phyloP scores from a whole-genome alignment of 2,888 invertebrate genomes.

The Nineta flava region DNA sequence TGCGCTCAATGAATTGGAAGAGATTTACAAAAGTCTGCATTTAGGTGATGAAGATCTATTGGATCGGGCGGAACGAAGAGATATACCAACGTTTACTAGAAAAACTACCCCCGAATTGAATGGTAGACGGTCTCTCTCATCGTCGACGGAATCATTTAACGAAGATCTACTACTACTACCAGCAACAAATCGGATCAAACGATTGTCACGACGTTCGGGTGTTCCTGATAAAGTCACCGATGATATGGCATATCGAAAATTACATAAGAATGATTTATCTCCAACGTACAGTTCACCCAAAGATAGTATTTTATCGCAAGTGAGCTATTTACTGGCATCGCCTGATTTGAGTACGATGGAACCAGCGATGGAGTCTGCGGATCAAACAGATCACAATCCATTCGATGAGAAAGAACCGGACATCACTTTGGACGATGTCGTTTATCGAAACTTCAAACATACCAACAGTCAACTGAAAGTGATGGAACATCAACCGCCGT shows the following conservation, averaged over 20 bases:
- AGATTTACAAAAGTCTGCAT: slow-evolving; percentile 79
- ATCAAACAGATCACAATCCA: slow-evolving; percentile 30
- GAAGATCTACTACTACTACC: slow-evolving; percentile 12
- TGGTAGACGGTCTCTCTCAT: slow-evolving; percentile 13
- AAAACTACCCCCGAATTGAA: slow-evolving; percentile 21
- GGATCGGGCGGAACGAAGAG: slow-evolving; percentile 62
- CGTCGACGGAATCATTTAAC: slow-evolving; percentile 5
- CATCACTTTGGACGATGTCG: slow-evolving; percentile 67
- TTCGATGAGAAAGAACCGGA: slow-evolving; percentile 51
- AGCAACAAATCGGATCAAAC: slow-evolving; percentile 21
- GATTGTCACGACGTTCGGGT: slow-evolving; percentile 24
- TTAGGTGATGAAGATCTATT: slow-evolving; percentile 68
- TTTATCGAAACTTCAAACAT: slow-evolving; percentile 63
- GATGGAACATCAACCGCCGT: slow-evolving; percentile 71
- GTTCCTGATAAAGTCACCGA: slow-evolving; percentile 53
- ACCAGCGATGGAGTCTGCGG: slow-evolving; percentile 32
- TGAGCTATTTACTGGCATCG: slow-evolving; percentile 54
- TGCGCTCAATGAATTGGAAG: slow-evolving; percentile 76
- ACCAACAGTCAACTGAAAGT: slow-evolving; percentile 57
- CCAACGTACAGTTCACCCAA: slow-evolving; percentile 24
- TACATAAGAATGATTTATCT: slow-evolving; percentile 42
- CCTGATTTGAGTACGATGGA: slow-evolving; percentile 39
- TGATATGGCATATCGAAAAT: slow-evolving; percentile 65
- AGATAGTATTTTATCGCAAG: slow-evolving; percentile 31
- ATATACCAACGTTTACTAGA: slow-evolving; percentile 26